Conservation (phyloP, 2,888 invertebrate species). For the Melipona beecheii region DNA sequence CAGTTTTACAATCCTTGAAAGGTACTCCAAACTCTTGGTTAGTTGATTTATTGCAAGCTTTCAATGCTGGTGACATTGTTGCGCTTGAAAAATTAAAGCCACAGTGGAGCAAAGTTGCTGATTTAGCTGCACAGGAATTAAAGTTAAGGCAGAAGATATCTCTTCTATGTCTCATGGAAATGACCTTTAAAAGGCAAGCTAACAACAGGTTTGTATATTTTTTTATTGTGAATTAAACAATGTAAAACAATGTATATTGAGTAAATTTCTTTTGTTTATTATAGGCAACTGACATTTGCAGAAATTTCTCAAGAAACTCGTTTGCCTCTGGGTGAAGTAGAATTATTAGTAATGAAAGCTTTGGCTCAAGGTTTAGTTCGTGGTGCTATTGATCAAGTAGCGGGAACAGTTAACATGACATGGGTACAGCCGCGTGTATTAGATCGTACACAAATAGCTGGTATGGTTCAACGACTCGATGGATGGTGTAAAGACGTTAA, state of each 20-base stretch:
- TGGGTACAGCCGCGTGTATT: conserved; percentile 95
- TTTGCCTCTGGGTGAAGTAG: conserved; percentile 94
- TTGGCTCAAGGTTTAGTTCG: conserved; percentile 96
- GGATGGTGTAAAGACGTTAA: conserved; percentile 91
- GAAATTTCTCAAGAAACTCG: conserved; percentile 95
- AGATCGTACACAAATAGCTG: conserved; percentile 88
- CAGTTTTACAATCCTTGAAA: conserved; percentile 94
- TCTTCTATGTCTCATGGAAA: conserved; percentile 98
- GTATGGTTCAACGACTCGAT: conserved; percentile 90
- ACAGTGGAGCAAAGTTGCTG: conserved; percentile 92
- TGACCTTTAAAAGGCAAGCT: conserved; percentile 97
- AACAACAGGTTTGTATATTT: conserved; percentile 87
- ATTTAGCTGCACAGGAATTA: conserved; percentile 92
- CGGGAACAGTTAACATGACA: conserved; percentile 90
- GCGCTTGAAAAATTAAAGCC: conserved; percentile 89
- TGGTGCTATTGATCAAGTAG: conserved; percentile 97
- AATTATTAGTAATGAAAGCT: conserved; percentile 98
- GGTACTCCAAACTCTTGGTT: conserved; percentile 95
- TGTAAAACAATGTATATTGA: neutral
- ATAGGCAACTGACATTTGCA: conserved; percentile 92
- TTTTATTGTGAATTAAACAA: neutral
- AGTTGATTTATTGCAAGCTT: conserved; percentile 92
- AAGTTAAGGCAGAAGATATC: conserved; percentile 96
- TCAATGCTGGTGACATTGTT: conserved; percentile 92
- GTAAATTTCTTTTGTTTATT: conserved; percentile 10